These are phyloP conservation scores for Neolamprologus falcicula DNA, from an alignment of 2,113 vertebrate species.

Conservation along the genomic window DNA sequence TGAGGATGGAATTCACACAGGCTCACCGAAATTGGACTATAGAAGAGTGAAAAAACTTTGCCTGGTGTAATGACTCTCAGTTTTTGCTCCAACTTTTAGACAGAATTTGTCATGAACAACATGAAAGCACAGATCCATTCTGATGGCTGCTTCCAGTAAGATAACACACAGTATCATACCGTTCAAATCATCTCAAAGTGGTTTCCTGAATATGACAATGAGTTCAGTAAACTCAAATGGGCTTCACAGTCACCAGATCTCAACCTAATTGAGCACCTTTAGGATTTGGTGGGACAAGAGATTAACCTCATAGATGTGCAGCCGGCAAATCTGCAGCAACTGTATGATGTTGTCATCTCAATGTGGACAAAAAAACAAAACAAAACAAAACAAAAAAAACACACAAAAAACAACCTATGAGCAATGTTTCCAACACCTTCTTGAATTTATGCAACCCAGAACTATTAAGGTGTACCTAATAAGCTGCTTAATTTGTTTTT, in stretches of 20 bases:
- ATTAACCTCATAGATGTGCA: background rate
- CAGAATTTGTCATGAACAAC: background rate
- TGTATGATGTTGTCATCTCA: background rate
- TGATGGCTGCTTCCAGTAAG: background rate
- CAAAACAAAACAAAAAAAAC: rapidly evolving
- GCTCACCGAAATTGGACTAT: background rate
- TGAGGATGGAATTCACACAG: background rate
- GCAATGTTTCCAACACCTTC: background rate
- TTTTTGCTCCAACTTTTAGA: background rate
- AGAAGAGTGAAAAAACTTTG: background rate
- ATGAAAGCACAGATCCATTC: background rate
- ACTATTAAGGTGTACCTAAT: background rate
- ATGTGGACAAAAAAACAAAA: background rate
- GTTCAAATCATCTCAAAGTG: background rate
- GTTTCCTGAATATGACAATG: background rate
- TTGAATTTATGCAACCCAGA: background rate
- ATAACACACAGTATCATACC: background rate
- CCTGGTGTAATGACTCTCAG: background rate
- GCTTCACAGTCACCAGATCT: background rate
- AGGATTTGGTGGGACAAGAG: background rate
- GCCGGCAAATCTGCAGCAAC: background rate
- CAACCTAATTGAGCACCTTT: background rate
- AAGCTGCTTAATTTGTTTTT: background rate
- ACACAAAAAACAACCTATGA: background rate
- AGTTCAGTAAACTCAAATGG: background rate